These are phyloP conservation scores for Heteractis magnifica DNA, from an alignment of 92 coral and sea anemone species.

Conservation along the genomic window DNA sequence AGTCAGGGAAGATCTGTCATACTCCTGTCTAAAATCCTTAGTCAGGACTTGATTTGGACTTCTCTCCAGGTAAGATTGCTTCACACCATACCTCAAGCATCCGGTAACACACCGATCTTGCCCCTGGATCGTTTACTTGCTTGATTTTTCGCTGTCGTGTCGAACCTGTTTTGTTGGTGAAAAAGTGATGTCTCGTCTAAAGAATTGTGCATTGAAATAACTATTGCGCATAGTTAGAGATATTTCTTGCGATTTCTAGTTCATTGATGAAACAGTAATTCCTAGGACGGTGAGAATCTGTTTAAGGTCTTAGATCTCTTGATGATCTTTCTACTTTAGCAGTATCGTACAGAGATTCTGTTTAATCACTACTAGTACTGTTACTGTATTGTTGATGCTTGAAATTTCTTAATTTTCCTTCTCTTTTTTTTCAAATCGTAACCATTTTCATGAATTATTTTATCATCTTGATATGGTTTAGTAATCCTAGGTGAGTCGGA, in stretches of 20 bases:
- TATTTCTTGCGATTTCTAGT: not conserved
- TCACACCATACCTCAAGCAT: not conserved
- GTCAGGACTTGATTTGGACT: conserved; percentile 30
- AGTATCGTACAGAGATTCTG: not conserved
- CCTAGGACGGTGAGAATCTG: not conserved
- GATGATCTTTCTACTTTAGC: not conserved
- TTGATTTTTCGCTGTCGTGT: conserved; percentile 6
- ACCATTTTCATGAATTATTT: not conserved
- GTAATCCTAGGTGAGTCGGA: not conserved
- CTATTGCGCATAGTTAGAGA: not conserved
- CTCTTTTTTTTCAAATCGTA: not conserved
- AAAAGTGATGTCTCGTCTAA: not conserved
- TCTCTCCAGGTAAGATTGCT: conserved; percentile 35
- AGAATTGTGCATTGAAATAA: not conserved
- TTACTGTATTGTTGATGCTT: not conserved
- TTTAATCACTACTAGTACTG: not conserved
- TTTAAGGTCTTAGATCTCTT: not conserved
- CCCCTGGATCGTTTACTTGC: not conserved
- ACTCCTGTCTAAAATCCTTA: conserved; percentile 35
- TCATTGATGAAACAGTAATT: not conserved
- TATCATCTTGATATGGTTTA: not conserved
- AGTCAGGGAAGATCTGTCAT: conserved; percentile 38
- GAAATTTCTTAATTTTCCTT: not conserved
- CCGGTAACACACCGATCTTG: not conserved
- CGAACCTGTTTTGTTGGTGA: conserved; percentile 25